A percentile compares a stretch with the other conserved stretches of the same genome.
phyloP scores from a whole-genome alignment of 2,113 vertebrate species.

The Chloroceryle aenea region DNA sequence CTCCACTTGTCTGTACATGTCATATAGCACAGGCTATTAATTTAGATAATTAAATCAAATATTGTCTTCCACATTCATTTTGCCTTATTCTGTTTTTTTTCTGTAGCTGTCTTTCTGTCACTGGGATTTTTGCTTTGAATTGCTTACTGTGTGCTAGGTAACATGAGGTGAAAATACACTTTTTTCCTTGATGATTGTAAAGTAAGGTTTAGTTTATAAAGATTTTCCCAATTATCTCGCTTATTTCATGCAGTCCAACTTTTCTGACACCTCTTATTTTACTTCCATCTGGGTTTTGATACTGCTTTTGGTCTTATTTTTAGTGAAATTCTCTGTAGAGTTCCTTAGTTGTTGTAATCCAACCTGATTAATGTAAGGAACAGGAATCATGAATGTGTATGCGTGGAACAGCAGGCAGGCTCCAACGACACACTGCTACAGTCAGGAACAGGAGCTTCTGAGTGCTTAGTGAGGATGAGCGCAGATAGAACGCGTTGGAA shows the following conservation, averaged over 20 bases:
- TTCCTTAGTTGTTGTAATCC: neutral
- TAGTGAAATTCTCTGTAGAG: neutral
- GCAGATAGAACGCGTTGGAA: neutral
- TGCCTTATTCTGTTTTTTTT: neutral
- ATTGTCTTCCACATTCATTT: neutral
- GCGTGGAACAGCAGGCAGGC: neutral
- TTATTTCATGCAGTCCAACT: neutral
- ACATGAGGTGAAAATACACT: neutral
- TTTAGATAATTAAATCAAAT: neutral
- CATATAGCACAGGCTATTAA: neutral
- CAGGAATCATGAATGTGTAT: neutral
- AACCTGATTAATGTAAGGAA: neutral
- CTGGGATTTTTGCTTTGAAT: neutral
- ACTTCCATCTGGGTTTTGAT: neutral
- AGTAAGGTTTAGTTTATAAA: neutral
- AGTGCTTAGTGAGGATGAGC: neutral
- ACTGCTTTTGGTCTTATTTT: neutral
- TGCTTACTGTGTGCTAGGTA: neutral
- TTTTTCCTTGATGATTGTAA: neutral
- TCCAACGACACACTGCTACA: neutral
- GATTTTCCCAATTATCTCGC: neutral
- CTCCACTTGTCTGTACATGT: neutral
- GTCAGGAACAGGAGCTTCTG: neutral
- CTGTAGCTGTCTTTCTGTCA: neutral
- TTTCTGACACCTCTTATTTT: neutral